Conservation (phyloP, 2,888 invertebrate genomes). For the Chymomyza procnemis region DNA sequence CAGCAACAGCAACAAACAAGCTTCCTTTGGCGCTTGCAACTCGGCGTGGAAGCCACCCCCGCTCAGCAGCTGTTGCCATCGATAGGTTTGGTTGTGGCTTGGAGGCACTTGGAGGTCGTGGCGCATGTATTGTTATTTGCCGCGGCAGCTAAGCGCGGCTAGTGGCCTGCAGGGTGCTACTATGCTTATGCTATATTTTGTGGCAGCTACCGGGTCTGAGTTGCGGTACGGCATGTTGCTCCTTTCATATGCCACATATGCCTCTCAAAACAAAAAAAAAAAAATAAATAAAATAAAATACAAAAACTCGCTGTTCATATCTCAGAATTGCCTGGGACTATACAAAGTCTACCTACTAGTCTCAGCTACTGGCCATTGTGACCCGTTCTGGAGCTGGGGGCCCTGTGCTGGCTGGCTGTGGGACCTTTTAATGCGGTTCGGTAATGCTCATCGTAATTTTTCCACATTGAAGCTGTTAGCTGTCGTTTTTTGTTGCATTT, state of each 20-base stretch:
- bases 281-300: constrained; percentile 1
- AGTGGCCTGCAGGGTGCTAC: constrained; percentile 9
- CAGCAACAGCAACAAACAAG: constrained; percentile 1
- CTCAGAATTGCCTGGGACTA: constrained; percentile 59
- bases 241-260: constrained; percentile 56
- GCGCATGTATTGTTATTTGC: constrained; percentile 65
- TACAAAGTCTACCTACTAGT: no score
- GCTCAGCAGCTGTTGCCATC: constrained; percentile 36
- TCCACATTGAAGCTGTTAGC: constrained; percentile 66
- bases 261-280: constrained; percentile 34
- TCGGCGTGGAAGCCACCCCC: constrained; percentile 33
- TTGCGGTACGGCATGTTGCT: constrained; percentile 32
- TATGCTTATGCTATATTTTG: constrained; percentile 60
- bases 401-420: constrained; percentile 30
- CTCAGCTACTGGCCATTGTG: constrained; percentile 32
- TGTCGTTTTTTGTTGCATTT: constrained; percentile 18
- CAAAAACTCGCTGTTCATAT: constrained; percentile 62
- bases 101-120: constrained; percentile 44
- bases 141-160: constrained; percentile 36
- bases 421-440: constrained; percentile 75
- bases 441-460: constrained; percentile 78
- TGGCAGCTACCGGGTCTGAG: constrained; percentile 33
- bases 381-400: constrained; percentile 9
- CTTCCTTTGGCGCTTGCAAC: not conserved
- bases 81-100: not conserved